Percentiles rank a stretch among this genome's conserved stretches.
Evolutionary conservation across 2,113 vertebrate species (phyloP).

Genomic region (Orycteropus afer): DNA sequence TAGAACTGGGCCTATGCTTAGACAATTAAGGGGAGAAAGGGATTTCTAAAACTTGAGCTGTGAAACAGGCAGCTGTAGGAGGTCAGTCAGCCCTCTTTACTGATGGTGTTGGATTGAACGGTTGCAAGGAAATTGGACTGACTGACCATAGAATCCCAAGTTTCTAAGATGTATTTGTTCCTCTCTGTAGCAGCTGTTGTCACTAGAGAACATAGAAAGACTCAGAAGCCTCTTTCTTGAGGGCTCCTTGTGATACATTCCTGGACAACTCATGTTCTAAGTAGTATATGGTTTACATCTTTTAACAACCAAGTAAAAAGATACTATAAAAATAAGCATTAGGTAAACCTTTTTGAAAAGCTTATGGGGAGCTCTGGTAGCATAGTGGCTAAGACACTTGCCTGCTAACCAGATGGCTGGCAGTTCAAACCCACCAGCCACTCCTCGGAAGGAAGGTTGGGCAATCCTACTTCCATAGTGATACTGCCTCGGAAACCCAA

Average conservation of each 20-base stretch:
- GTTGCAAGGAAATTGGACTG: background rate
- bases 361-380: background rate
- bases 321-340: background rate
- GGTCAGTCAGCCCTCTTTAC: background rate
- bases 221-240: background rate
- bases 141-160: background rate
- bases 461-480: too few relatives aligned
- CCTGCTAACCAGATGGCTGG: too few relatives aligned
- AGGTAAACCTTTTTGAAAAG: background rate
- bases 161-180: background rate
- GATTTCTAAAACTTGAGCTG: background rate
- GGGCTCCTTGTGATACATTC: background rate
- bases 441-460: too few relatives aligned
- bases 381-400: too few relatives aligned
- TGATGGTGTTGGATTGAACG: fast-evolving
- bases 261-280: background rate
- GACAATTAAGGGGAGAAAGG: too few relatives aligned
- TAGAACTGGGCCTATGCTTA: background rate
- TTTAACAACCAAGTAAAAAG: background rate
- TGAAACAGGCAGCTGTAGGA: background rate
- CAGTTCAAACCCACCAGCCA: too few relatives aligned
- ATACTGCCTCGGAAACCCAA: too few relatives aligned
- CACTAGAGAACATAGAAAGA: background rate
- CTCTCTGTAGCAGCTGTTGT: background rate
- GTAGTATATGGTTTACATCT: background rate